These are phyloP conservation scores for Danio albolineatus DNA, from an alignment of 2,797 vertebrate species.

Conservation along the genomic window DNA sequence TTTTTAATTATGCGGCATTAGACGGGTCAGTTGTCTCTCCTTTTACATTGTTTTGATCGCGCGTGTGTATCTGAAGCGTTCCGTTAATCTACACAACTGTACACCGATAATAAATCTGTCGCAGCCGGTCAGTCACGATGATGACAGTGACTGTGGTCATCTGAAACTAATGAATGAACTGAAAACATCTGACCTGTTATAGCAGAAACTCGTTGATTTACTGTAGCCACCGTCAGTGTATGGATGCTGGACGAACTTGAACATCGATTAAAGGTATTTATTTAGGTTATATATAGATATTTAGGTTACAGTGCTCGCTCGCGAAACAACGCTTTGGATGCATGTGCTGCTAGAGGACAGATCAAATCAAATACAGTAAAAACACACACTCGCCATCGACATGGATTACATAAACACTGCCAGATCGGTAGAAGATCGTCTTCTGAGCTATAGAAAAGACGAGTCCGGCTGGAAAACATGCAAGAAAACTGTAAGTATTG, in stretches of 20 bases:
- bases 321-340: neutral
- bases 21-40: neutral
- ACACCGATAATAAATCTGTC: neutral
- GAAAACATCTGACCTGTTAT: neutral
- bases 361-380: neutral
- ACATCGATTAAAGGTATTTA: neutral
- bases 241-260: neutral
- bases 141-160: slow-evolving; percentile 3
- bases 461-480: slow-evolving; percentile 85
- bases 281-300: neutral
- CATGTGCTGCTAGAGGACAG: slow-evolving; percentile 7
- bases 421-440: slow-evolving; percentile 75
- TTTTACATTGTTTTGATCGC: slow-evolving; percentile 2
- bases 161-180: slow-evolving; percentile 52
- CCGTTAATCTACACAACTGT: neutral
- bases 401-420: slow-evolving; percentile 78
- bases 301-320: neutral
- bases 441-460: slow-evolving; percentile 82
- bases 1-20: neutral
- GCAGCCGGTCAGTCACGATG: slow-evolving; percentile 5
- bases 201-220: neutral
- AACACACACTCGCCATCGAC: neutral
- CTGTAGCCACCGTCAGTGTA: slow-evolving; percentile 6
- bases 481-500: slow-evolving; percentile 82
- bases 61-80: neutral